Conservation (phyloP, 1,140 invertebrate species). For the Heliothis subflexa region DNA sequence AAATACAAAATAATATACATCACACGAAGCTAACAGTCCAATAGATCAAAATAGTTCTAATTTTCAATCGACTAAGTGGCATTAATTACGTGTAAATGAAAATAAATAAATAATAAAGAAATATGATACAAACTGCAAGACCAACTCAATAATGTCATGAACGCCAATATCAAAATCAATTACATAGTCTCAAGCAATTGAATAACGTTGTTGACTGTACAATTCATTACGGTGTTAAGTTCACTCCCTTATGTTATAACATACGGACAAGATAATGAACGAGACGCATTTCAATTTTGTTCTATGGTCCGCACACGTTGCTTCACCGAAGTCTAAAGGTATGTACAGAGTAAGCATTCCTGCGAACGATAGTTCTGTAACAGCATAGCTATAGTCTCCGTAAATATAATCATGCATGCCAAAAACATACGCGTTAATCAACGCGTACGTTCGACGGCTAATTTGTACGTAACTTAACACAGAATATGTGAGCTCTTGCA, state of each 20-base stretch:
- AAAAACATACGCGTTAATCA: too few species aligned
- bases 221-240: conserved; percentile 12
- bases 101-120: neutral
- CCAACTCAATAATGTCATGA: conserved; percentile 24
- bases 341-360: neutral
- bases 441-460: neutral
- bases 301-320: conserved; percentile 52
- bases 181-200: conserved; percentile 18
- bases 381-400: too few species aligned
- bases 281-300: conserved; percentile 42
- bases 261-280: conserved; percentile 18
- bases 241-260: conserved; percentile 17
- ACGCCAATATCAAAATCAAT: conserved; percentile 36
- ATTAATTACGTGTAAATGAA: neutral
- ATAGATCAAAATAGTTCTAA: too few species aligned
- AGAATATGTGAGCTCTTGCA: conserved; percentile 43
- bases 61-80: too few species aligned
- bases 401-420: too few species aligned
- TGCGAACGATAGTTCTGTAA: too few species aligned
- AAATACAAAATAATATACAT: too few species aligned
- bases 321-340: conserved; percentile 59
- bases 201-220: conserved; percentile 29
- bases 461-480: neutral
- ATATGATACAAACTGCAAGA: neutral
- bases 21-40: too few species aligned